A percentile compares a stretch with the other conserved stretches of the same genome.
Conservation (phyloP, 2,888 invertebrate species). For the Camponotus fellah region DNA sequence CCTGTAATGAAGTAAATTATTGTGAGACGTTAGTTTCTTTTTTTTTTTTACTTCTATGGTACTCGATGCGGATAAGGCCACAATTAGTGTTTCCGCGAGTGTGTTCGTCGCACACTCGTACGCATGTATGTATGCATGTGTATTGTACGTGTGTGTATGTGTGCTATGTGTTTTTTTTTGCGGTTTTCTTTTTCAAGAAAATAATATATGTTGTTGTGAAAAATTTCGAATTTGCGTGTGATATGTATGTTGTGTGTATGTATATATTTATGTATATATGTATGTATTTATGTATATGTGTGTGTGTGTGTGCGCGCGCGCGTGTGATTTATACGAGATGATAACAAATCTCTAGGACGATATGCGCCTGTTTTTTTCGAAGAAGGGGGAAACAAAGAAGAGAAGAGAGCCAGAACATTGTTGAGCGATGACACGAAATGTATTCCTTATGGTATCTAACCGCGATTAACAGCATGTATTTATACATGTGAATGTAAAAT, state of each 20-base stretch:
- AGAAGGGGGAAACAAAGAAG: conserved; percentile 19
- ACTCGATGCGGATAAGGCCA: conserved; percentile 82
- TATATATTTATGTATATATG: background rate
- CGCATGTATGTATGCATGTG: conserved; percentile 23
- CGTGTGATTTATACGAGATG: conserved; percentile 6
- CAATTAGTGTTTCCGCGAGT: conserved; percentile 74
- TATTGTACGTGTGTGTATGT: background rate
- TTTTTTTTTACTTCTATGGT: conserved; percentile 67
- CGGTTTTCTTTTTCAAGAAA: conserved; percentile 7
- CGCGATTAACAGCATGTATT: background rate
- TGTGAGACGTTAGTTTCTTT: conserved; percentile 72
- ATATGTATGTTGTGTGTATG: background rate
- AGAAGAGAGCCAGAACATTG: conserved; percentile 15
- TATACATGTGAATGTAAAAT: background rate
- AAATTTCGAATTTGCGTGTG: background rate
- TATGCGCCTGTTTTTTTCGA: conserved; percentile 20
- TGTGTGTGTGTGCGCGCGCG: conserved; percentile 36
- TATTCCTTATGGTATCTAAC: background rate
- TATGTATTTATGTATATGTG: background rate
- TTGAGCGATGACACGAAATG: background rate
- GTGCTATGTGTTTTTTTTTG: background rate
- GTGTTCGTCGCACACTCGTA: conserved; percentile 67
- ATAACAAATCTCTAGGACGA: conserved; percentile 24
- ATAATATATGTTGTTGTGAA: conserved; percentile 20
- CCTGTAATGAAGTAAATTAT: conserved; percentile 64